Percentiles rank a stretch among this genome's conserved stretches.
Conservation (phyloP, 2,888 invertebrate species). For the Lasioglossum malachurum region DNA sequence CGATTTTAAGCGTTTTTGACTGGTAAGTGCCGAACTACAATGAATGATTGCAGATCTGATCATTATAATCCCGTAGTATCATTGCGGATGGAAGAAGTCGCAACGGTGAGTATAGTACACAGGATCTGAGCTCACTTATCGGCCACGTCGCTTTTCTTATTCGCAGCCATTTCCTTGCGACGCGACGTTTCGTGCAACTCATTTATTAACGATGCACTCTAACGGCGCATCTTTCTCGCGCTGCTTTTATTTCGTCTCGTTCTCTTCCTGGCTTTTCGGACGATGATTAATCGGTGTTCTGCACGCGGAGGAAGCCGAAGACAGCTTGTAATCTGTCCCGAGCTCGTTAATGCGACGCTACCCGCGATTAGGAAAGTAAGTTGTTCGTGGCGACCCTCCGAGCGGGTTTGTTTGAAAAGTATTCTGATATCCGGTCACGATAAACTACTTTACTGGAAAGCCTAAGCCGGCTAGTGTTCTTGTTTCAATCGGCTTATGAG, state of each 20-base stretch:
- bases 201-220: conserved; percentile 4
- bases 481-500: background rate
- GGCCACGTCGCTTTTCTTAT: conserved; percentile 18
- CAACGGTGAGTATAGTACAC: background rate
- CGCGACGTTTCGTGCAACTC: background rate
- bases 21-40: background rate
- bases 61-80: background rate
- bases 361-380: conserved; percentile 47
- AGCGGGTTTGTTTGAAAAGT: conserved; percentile 37
- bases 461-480: background rate
- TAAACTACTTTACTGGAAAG: background rate
- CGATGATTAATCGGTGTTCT: conserved; percentile 41
- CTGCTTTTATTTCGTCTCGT: background rate
- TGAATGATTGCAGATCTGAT: background rate
- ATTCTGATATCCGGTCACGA: conserved; percentile 39
- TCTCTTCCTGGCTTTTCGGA: conserved; percentile 3
- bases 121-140: conserved; percentile 26
- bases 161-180: background rate
- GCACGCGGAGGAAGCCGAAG: conserved; percentile 6
- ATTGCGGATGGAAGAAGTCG: background rate
- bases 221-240: background rate
- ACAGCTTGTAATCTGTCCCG: conserved; percentile 40
- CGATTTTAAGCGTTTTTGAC: too few relatives aligned
- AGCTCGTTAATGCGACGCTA: conserved; percentile 46
- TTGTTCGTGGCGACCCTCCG: conserved; percentile 11